Evolutionary conservation across 2,113 vertebrate species (phyloP), one percentile per base, ranked within the genome.

Genomic region (Elephas maximus): DNA sequence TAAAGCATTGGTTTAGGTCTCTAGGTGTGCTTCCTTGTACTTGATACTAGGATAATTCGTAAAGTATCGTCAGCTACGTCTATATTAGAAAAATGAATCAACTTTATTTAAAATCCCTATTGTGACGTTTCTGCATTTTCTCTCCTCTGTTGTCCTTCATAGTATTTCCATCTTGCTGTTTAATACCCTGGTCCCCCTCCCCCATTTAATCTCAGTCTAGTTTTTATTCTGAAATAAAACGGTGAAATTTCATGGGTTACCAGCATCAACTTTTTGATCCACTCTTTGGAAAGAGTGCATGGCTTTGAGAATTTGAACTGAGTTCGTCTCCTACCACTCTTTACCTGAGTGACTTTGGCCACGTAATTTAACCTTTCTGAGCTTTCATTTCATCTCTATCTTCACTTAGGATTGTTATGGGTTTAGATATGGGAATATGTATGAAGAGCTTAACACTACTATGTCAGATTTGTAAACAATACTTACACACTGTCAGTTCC

Each of bases 291-390:
- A 48, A 76, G 30, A 77, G 45, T 23, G 28, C 15, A 2, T 78
- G 74, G 69, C 44, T 89, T 93, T 86, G 30, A 30, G 57, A 81
- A 20, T 87, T 88, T 71, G 44, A 74, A 51, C 3, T 78, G 74
- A 51, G 33, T 80, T 69, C 69, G 17, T 81, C 45, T 69, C n/a
- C 30, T 53, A 10, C 30, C n/a, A 45, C 45, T 95, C 44, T 26
- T 30, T 57, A 10, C 30, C 7, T 88, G 24, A 2, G 11, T 79
- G 74, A 53, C 17, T 6, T 62, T 88, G 84, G 83, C 7, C 30
- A 85, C 62, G 71, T 86, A n/a, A 83, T 73, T 57, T 57, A 79
- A 96, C 23, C 48, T 93, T 85, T 28, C 69, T 86, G 95, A 92
- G 81, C 48, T 57, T 94, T 60, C 88, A 91, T 93, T 88, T 65